Conservation (phyloP, 2,888 invertebrate species). For the Platerodrilus igneus region DNA sequence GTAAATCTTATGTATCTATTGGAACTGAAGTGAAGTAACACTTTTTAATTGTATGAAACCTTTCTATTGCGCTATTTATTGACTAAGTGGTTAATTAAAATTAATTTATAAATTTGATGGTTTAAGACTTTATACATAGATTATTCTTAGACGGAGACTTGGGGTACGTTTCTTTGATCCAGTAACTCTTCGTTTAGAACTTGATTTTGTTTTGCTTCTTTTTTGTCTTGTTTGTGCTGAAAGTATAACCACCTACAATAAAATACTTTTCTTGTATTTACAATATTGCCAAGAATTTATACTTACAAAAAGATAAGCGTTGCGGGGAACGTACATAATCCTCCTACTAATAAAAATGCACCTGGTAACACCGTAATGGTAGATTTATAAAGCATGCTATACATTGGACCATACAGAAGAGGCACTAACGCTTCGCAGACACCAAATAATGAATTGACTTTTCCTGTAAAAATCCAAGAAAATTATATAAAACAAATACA, state of each 20-base stretch:
- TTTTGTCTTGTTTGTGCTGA: slow-evolving; percentile 43
- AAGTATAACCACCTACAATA: slow-evolving; percentile 46
- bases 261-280: slow-evolving; percentile 10
- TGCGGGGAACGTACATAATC: slow-evolving; percentile 35
- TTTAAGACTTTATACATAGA: too few relatives aligned
- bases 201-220: slow-evolving; percentile 42
- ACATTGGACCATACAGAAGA: slow-evolving; percentile 40
- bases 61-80: too few relatives aligned
- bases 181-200: too few relatives aligned
- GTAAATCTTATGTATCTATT: too few relatives aligned
- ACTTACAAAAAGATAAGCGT: slow-evolving; percentile 32
- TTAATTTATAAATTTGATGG: too few relatives aligned
- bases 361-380: slow-evolving; percentile 40
- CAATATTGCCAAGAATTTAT: not conserved
- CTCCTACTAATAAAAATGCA: slow-evolving; percentile 37
- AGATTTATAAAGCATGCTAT: slow-evolving; percentile 37
- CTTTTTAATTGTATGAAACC: too few relatives aligned
- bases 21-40: too few relatives aligned
- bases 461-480: slow-evolving; percentile 42
- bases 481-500: not conserved
- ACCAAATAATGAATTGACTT: slow-evolving; percentile 47
- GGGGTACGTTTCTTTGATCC: too few relatives aligned
- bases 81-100: too few relatives aligned
- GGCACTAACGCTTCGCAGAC: slow-evolving; percentile 41
- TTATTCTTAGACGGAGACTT: too few relatives aligned